Conservation (phyloP, 2,113 vertebrate species). For the Oreochromis tanganicae region DNA sequence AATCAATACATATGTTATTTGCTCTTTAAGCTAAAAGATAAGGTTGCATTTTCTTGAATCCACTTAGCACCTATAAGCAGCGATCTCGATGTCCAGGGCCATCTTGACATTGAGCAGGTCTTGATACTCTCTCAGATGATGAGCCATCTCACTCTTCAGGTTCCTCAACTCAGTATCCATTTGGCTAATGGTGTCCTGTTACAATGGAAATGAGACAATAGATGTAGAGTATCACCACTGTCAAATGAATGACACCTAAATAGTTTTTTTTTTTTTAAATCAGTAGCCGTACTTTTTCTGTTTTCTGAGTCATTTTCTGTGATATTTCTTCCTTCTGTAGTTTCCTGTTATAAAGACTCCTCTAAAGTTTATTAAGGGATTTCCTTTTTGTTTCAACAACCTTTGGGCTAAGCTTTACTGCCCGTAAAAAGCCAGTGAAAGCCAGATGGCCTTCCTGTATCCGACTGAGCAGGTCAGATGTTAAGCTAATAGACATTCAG, state of each 20-base stretch:
- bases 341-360: background rate
- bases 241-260: background rate
- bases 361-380: background rate
- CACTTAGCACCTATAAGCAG: conserved; percentile 84
- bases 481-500: conserved; percentile 40
- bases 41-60: background rate
- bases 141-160: conserved; percentile 88
- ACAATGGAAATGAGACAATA: background rate
- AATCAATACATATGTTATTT: background rate
- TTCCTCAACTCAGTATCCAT: conserved; percentile 84
- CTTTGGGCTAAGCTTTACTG: background rate
- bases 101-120: conserved; percentile 94
- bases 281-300: background rate
- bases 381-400: background rate
- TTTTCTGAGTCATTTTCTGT: background rate
- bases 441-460: conserved; percentile 27
- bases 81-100: conserved; percentile 92
- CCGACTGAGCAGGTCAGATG: conserved; percentile 19
- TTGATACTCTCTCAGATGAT: conserved; percentile 89
- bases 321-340: background rate
- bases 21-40: background rate
- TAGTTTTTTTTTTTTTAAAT: background rate
- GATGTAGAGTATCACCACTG: background rate
- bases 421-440: conserved; percentile 12
- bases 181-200: conserved; percentile 81